Evolutionary conservation across 2,888 invertebrate species (phyloP).

Genomic region (Cryptus armator): DNA sequence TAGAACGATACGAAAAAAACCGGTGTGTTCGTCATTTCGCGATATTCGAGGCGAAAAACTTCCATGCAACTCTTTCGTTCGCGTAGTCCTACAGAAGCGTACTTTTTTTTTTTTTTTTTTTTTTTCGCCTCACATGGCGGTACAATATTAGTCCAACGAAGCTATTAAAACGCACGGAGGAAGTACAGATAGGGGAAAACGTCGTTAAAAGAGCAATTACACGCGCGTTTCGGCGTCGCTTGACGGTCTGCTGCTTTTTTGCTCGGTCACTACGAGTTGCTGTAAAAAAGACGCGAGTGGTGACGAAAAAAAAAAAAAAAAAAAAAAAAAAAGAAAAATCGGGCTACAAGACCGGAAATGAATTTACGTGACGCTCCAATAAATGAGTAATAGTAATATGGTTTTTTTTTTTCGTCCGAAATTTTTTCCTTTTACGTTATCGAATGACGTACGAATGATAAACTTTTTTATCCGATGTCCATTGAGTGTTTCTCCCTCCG

Average conservation of each 20-base stretch:
- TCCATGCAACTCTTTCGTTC: neutral
- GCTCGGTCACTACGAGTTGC: neutral
- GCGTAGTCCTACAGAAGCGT: neutral
- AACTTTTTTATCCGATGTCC: neutral
- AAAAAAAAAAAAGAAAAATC: too few species aligned
- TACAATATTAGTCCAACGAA: neutral
- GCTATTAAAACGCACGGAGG: constrained; percentile 15
- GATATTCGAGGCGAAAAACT: neutral
- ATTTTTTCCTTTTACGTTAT: too few species aligned
- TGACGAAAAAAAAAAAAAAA: neutral
- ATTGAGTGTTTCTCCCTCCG: neutral
- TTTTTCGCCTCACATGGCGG: neutral
- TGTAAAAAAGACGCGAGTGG: neutral
- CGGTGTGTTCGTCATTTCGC: constrained; percentile 4
- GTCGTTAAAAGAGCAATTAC: constrained; percentile 59
- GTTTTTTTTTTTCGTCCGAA: too few species aligned
- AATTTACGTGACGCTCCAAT: too few species aligned
- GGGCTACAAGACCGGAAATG: too few species aligned
- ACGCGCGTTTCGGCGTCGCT: constrained; percentile 35
- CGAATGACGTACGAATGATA: too few species aligned
- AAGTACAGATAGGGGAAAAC: constrained; percentile 18
- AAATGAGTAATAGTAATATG: too few species aligned
- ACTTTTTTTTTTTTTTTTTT: neutral
- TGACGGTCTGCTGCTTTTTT: constrained; percentile 21
- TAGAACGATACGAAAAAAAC: constrained; percentile 18